phyloP scores from a whole-genome alignment of 2,113 vertebrate species.

The Zeus faber region DNA sequence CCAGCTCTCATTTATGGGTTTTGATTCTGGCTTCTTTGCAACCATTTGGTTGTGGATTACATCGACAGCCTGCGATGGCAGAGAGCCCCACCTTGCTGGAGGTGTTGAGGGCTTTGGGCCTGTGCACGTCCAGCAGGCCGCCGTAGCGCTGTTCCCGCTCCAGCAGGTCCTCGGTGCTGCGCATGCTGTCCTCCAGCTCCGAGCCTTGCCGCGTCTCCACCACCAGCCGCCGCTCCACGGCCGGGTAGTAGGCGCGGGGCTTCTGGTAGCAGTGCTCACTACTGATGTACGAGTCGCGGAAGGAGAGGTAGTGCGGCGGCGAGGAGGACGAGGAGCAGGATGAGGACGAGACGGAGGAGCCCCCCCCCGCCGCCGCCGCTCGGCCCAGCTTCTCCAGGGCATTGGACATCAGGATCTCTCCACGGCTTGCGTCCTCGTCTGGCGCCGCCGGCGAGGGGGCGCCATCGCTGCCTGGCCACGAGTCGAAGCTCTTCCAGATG shows the following conservation, averaged over 20 bases:
- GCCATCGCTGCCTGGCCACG: constrained; percentile 37
- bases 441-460: constrained; percentile 52
- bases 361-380: constrained; percentile 50
- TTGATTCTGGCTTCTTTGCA: too few relatives aligned
- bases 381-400: constrained; percentile 77
- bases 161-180: constrained; percentile 81
- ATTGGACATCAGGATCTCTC: constrained; percentile 60
- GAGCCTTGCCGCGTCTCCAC: constrained; percentile 87
- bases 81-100: constrained; percentile 74
- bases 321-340: constrained; percentile 45
- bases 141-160: constrained; percentile 76
- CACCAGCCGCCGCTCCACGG: constrained; percentile 89
- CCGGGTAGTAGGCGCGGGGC: constrained; percentile 89
- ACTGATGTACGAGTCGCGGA: constrained; percentile 91
- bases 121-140: constrained; percentile 82
- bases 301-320: constrained; percentile 65
- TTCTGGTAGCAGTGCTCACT: constrained; percentile 99
- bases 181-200: constrained; percentile 84
- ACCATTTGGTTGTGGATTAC: too few relatives aligned
- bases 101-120: constrained; percentile 69
- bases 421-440: constrained; percentile 59
- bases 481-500: constrained; percentile 67
- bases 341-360: constrained; percentile 39
- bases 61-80: too few relatives aligned
- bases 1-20: too few relatives aligned